These are phyloP conservation scores for Eupithecia centaureata DNA, from an alignment of 2,888 invertebrate genomes.

Conservation along the genomic window DNA sequence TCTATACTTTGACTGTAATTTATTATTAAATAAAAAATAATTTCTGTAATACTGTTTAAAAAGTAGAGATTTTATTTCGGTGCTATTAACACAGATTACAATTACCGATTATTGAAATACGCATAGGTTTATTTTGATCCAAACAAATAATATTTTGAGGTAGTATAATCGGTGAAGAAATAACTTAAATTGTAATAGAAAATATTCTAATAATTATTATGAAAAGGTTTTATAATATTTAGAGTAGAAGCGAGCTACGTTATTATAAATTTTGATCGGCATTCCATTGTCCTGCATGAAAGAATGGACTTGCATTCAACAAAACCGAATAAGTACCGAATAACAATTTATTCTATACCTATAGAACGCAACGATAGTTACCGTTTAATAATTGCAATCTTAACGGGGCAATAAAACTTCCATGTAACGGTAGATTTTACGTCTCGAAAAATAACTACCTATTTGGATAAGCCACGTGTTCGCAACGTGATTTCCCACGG, in stretches of 20 bases:
- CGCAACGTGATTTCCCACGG: not conserved
- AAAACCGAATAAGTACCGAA: no score
- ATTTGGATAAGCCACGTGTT: not conserved
- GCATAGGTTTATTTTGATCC: not conserved
- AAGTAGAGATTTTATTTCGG: no score
- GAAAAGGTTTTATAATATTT: not conserved
- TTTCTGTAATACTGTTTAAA: no score
- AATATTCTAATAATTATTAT: not conserved
- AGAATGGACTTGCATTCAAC: not conserved
- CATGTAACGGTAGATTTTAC: not conserved
- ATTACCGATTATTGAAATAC: no score
- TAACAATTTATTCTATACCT: no score
- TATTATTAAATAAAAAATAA: no score
- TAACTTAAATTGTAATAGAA: not conserved
- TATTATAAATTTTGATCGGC: not conserved
- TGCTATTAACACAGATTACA: no score
- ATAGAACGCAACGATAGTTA: no score
- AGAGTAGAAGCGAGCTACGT: not conserved
- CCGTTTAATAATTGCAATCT: not conserved
- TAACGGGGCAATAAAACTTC: constrained; percentile 2
- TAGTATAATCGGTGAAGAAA: no score
- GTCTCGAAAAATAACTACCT: not conserved
- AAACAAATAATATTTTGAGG: not conserved
- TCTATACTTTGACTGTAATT: no score
- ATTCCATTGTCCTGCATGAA: not conserved